Conservation (phyloP, 2,113 vertebrate genomes). For the Eudyptes chrysolophus region DNA sequence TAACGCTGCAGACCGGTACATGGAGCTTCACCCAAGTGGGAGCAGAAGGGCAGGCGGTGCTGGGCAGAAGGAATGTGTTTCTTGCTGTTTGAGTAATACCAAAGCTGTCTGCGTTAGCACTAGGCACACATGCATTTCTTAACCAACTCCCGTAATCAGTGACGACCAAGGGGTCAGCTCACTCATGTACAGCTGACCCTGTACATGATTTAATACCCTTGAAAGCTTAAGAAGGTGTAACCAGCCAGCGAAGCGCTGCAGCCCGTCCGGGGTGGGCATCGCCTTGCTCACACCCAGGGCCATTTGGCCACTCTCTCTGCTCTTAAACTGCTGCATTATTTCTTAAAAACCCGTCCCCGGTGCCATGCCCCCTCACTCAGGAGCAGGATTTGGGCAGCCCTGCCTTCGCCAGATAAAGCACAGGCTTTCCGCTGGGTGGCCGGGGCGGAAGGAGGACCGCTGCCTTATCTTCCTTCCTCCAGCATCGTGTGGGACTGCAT, state of each 20-base stretch:
- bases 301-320: not conserved
- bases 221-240: not conserved
- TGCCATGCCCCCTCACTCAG: rapidly evolving
- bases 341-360: not conserved
- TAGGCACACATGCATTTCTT: rapidly evolving
- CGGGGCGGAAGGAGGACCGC: not conserved
- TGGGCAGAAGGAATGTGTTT: not conserved
- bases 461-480: slow-evolving; percentile 33
- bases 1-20: too few species aligned
- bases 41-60: not conserved
- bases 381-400: not conserved
- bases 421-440: rapidly evolving
- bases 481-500: rapidly evolving
- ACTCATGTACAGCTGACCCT: rapidly evolving
- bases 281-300: not conserved
- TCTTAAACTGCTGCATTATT: not conserved
- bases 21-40: too few species aligned
- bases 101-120: too few species aligned
- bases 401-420: not conserved
- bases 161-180: not conserved
- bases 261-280: not conserved
- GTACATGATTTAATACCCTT: too few species aligned
- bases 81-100: too few species aligned
- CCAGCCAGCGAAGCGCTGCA: not conserved
- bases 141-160: rapidly evolving